These are phyloP conservation scores for Pygoscelis antarcticus DNA, from an alignment of 2,113 vertebrate species.

Conservation along the genomic window DNA sequence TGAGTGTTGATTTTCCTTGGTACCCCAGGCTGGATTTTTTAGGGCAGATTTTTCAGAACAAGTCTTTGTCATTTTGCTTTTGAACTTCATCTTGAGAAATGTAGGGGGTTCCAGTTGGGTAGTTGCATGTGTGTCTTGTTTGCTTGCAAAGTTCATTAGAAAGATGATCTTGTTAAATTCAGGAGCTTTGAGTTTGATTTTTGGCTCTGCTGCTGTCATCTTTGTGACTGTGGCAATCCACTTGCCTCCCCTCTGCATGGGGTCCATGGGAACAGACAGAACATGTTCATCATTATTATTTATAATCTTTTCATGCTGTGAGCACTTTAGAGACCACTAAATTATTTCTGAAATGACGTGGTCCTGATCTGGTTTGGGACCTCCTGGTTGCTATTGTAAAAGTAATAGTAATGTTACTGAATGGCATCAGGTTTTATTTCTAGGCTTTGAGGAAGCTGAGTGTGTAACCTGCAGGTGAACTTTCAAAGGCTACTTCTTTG, in stretches of 20 bases:
- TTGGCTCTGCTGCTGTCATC: not conserved
- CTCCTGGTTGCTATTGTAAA: not conserved
- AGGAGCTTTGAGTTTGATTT: not conserved
- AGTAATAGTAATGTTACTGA: not conserved
- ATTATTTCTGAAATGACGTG: not conserved
- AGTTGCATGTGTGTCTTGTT: not conserved
- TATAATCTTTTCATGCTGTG: not conserved
- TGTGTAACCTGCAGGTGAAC: not conserved
- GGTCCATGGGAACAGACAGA: not conserved
- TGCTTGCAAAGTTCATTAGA: not conserved
- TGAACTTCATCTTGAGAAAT: not conserved
- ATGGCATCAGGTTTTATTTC: not conserved
- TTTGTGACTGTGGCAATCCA: not conserved
- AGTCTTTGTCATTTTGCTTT: not conserved
- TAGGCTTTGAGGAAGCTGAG: not conserved
- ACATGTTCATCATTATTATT: not conserved
- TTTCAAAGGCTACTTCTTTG: not conserved
- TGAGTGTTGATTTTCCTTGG: not conserved
- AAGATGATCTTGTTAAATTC: not conserved
- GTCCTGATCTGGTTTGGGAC: not conserved
- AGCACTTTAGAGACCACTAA: not conserved
- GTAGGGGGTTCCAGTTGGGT: not conserved
- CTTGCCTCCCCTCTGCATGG: not conserved
- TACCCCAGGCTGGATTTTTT: not conserved
- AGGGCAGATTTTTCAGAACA: not conserved